phyloP scores from a whole-genome alignment of 2,797 vertebrate species.

The Sebastes trivittatus region DNA sequence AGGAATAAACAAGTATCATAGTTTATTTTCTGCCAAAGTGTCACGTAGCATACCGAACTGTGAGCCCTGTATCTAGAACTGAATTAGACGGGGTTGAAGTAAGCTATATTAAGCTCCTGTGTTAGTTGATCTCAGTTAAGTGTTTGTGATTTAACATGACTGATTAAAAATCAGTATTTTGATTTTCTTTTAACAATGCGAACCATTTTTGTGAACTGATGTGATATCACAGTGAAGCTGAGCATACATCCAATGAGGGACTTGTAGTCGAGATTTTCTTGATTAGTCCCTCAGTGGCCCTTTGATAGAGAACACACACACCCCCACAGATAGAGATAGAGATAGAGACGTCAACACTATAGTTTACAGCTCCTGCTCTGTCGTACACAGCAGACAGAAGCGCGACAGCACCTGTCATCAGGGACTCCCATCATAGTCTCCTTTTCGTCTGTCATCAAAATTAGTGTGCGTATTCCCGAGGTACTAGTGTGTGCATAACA shows the following conservation, averaged over 20 bases:
- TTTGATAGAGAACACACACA: conserved; percentile 6
- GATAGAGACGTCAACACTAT: conserved; percentile 2
- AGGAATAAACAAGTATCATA: background rate
- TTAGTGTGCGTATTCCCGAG: conserved; percentile 1
- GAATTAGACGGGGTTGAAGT: background rate
- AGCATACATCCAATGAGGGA: background rate
- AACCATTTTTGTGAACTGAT: background rate
- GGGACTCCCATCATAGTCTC: background rate
- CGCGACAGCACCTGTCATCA: conserved; percentile 12
- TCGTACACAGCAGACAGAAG: background rate
- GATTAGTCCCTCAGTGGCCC: conserved; percentile 1
- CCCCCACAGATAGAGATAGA: conserved; percentile 21
- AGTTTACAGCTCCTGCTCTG: conserved; percentile 15
- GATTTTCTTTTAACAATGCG: background rate
- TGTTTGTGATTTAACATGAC: background rate
- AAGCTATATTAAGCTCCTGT: background rate
- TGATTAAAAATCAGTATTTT: background rate
- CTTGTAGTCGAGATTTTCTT: background rate
- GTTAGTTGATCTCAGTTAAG: background rate
- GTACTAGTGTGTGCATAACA: background rate
- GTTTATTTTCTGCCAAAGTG: background rate
- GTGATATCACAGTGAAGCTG: background rate
- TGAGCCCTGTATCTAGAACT: background rate
- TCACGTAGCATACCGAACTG: background rate
- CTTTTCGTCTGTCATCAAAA: conserved; percentile 19